Evolutionary conservation across 1,140 invertebrate genomes (phyloP).

Genomic region (Saccostrea echinata): DNA sequence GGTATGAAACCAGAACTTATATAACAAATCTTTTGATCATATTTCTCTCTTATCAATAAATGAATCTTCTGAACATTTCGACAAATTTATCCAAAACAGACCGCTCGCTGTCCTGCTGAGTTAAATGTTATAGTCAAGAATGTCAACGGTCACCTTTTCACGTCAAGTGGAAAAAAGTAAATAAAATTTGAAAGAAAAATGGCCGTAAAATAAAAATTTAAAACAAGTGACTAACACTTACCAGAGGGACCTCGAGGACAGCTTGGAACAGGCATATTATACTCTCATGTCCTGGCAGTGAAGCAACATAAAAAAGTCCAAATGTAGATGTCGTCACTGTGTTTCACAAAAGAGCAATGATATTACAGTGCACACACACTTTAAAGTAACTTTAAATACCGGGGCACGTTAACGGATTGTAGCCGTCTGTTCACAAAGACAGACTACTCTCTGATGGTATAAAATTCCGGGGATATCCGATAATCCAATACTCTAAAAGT

Average conservation of each 20-base stretch:
- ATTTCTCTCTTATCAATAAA: not conserved
- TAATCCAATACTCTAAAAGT: slow-evolving; percentile 31
- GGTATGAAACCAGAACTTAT: not conserved
- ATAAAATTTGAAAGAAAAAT: not conserved
- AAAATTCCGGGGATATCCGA: slow-evolving; percentile 31
- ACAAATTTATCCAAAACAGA: not conserved
- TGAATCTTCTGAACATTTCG: too few species aligned
- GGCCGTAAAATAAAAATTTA: not conserved
- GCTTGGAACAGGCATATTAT: not conserved
- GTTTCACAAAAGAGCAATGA: not conserved
- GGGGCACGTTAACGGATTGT: not conserved
- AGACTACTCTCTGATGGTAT: not conserved
- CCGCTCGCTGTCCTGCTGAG: not conserved
- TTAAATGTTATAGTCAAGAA: not conserved
- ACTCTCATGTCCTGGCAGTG: not conserved
- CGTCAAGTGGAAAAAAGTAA: not conserved
- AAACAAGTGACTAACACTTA: not conserved
- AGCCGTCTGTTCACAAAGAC: not conserved
- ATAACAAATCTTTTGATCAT: not conserved
- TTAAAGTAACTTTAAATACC: slow-evolving; percentile 2
- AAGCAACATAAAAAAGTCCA: not conserved
- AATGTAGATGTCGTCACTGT: not conserved
- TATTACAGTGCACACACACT: slow-evolving; percentile 13
- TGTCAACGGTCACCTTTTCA: slow-evolving; percentile 1
- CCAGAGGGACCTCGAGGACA: slow-evolving; percentile 1